A percentile compares a stretch with the other conserved stretches of the same genome.
Evolutionary conservation across 2,888 invertebrate species (phyloP).

Genomic region (Seira ritae): DNA sequence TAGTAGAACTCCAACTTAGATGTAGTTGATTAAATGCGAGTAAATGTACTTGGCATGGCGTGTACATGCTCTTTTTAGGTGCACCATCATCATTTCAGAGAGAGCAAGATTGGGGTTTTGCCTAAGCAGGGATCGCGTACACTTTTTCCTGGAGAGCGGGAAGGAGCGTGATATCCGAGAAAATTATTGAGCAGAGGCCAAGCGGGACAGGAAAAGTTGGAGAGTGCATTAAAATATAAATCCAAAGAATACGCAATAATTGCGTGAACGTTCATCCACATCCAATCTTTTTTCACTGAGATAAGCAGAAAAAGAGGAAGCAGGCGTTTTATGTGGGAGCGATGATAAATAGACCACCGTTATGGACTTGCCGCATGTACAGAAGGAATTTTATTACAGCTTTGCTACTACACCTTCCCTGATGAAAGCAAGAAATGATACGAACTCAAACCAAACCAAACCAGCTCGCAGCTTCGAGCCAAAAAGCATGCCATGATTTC

Average conservation of each 20-base stretch:
- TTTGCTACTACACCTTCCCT: conserved; percentile 1
- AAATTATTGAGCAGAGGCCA: conserved; percentile 56
- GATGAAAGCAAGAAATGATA: conserved; percentile 35
- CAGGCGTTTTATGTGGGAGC: conserved; percentile 11
- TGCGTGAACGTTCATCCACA: conserved; percentile 34
- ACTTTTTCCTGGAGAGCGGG: neutral
- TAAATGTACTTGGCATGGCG: conserved; percentile 50
- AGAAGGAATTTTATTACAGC: neutral
- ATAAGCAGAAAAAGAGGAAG: conserved; percentile 4
- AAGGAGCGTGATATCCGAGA: conserved; percentile 15
- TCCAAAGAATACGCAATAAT: conserved; percentile 61
- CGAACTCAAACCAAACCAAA: too few relatives aligned
- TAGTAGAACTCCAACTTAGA: neutral
- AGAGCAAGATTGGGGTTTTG: conserved; percentile 35
- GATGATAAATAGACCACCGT: conserved; percentile 48
- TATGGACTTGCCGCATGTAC: neutral
- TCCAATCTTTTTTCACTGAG: conserved; percentile 32
- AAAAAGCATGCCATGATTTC: conserved; percentile 62
- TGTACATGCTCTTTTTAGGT: conserved; percentile 24
- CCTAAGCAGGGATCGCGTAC: conserved; percentile 1
- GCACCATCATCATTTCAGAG: conserved; percentile 29
- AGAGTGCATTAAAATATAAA: conserved; percentile 65
- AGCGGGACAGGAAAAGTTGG: conserved; percentile 48
- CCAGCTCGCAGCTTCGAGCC: conserved; percentile 28
- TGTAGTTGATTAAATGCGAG: conserved; percentile 47